phyloP scores from a whole-genome alignment of 2,113 vertebrate genomes.

The Lipotes vexillifer region DNA sequence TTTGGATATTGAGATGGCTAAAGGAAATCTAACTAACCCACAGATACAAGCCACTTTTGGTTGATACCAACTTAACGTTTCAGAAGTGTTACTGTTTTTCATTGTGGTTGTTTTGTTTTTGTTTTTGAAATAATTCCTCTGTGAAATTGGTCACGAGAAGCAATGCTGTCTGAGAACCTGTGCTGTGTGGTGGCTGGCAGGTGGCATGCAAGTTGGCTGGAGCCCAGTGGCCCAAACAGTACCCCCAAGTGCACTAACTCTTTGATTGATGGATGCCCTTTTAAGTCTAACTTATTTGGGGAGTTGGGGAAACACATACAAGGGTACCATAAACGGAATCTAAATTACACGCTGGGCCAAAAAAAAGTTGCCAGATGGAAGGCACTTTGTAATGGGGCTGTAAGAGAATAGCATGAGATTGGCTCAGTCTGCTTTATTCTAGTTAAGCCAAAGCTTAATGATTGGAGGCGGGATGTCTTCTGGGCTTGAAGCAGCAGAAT shows the following conservation, averaged over 20 bases:
- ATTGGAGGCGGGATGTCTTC: slow-evolving; percentile 56
- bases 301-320: neutral
- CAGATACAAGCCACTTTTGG: slow-evolving; percentile 44
- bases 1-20: slow-evolving; percentile 27
- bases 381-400: slow-evolving; percentile 40
- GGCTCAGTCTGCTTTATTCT: slow-evolving; percentile 57
- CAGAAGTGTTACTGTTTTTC: neutral
- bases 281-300: slow-evolving; percentile 66
- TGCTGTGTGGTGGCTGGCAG: neutral
- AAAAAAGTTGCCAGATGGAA: slow-evolving; percentile 41
- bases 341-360: slow-evolving; percentile 37
- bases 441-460: slow-evolving; percentile 74
- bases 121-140: neutral
- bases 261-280: slow-evolving; percentile 50
- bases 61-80: slow-evolving; percentile 1
- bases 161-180: neutral
- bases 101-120: neutral
- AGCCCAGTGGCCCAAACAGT: slow-evolving; percentile 40
- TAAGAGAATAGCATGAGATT: slow-evolving; percentile 33
- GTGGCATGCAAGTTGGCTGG: neutral
- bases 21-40: slow-evolving; percentile 54
- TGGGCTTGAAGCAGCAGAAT: slow-evolving; percentile 71
- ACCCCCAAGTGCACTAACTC: slow-evolving; percentile 46
- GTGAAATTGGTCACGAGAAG: slow-evolving; percentile 1
- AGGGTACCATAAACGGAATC: slow-evolving; percentile 40